Base-by-base conservation (phyloP, 2,797 vertebrate genomes). In the Liparis tanakae region DNA sequence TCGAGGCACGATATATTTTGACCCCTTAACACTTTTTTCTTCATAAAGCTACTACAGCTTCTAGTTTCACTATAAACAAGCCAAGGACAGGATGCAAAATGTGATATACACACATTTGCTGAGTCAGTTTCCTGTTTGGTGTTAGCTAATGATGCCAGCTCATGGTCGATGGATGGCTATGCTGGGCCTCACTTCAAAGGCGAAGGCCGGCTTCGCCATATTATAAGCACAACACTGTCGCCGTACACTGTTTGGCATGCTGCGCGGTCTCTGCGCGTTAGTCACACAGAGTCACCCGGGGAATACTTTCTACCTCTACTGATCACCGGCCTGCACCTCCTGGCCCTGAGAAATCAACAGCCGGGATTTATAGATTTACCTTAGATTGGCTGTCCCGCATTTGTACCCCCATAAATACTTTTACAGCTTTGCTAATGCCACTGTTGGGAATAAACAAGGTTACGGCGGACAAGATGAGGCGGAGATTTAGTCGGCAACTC, bases 361-460 rank as follows among this genome's bases (percentile, higher is more conserved):
- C 68, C 85, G 76, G 89, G 93, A 94, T 94, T 94, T 94, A 95
- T 94, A 94, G 91, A 95, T 94, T 93, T 93, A 86, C 90, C 91
- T 94, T 92, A 91, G 91, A 93, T 94, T 91, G 93, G 90, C 91
- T 92, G 87, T 83, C 85, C 87, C 84, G 76, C 91, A 90, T 92
- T 93, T 90, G 89, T 87, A 91, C 91, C 81, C 74, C 89, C 92
- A 94, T 95, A 94, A 95, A 94, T 95, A 94, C 92, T 91, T 94
- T 93, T 93, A 93, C 93, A 87, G 89, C 93, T 92, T 86, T 84
- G 88, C 91, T 94, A 95, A 95, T 94, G 91, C 87, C 85, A 93
- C 94, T 88, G 82, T 87, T 82, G 94, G 94, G 94, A 94, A 94
- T 94, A 94, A 94, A 94, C 94, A 95, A 94, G 94, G 94, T 94